Conservation (phyloP, 2,888 invertebrate genomes). For the Idaea straminata region DNA sequence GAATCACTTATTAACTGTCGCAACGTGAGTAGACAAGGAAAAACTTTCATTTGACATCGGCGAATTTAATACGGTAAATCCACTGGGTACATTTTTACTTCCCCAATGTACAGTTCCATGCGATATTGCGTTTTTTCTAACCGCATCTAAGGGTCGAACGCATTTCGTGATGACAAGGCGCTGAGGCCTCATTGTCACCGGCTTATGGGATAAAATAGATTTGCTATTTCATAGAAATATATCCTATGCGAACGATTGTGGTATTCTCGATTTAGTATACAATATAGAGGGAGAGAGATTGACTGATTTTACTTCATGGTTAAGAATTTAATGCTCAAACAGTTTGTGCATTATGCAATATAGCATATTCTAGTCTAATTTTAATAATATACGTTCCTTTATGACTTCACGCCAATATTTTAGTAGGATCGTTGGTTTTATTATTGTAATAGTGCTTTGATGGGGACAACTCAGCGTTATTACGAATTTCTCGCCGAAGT, state of each 20-base stretch:
- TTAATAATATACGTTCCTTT: slow-evolving; percentile 30
- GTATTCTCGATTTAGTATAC: not conserved
- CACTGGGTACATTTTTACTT: slow-evolving; percentile 72
- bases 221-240: not conserved
- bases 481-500: not conserved
- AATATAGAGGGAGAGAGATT: slow-evolving; percentile 4
- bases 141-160: slow-evolving; percentile 43
- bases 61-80: slow-evolving; percentile 77
- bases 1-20: not conserved
- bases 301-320: not conserved
- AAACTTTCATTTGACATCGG: slow-evolving; percentile 60
- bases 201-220: not conserved
- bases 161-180: slow-evolving; percentile 29
- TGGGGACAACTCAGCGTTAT: not conserved
- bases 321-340: not conserved
- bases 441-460: not conserved
- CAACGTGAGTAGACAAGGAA: not conserved
- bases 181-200: slow-evolving; percentile 14
- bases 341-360: not conserved
- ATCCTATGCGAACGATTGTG: not conserved
- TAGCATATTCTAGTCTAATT: not conserved
- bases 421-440: slow-evolving; percentile 10
- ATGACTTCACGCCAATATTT: slow-evolving; percentile 47
- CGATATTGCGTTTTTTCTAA: slow-evolving; percentile 77
- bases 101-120: slow-evolving; percentile 62